A percentile compares a stretch with the other conserved stretches of the same genome.
phyloP scores from a whole-genome alignment of 37 sponge, comb jelly and placozoan genomes.

The Axinella damicornis region DNA sequence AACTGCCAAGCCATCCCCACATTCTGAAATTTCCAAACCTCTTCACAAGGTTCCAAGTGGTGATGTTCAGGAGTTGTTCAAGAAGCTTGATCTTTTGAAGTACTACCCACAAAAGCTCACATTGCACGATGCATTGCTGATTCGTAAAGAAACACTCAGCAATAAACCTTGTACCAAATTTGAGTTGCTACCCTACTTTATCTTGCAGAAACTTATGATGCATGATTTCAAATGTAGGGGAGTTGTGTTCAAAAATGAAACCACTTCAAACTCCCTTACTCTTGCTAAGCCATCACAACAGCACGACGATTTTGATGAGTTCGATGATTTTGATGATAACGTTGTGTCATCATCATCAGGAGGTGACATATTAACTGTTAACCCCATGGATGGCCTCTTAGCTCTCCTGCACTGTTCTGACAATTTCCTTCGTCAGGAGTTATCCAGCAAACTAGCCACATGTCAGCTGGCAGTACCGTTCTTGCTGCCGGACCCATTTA shows the following conservation, averaged over 20 bases:
- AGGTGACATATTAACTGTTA: neutral
- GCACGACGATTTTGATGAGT: neutral
- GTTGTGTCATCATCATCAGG: neutral
- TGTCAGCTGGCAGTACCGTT: conserved; percentile 44
- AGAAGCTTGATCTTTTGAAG: too few species aligned
- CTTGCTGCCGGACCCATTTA: conserved; percentile 30
- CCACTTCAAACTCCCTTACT: too few species aligned
- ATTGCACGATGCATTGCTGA: too few species aligned
- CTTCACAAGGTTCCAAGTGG: too few species aligned
- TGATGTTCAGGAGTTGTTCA: too few species aligned
- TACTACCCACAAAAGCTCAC: too few species aligned
- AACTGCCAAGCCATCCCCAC: too few species aligned
- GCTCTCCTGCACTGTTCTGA: conserved; percentile 38
- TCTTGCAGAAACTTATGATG: conserved; percentile 34
- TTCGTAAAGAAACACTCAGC: too few species aligned
- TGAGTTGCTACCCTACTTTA: neutral
- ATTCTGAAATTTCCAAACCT: too few species aligned
- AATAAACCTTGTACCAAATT: too few species aligned
- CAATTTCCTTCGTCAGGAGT: conserved; percentile 40
- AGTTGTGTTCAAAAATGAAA: neutral
- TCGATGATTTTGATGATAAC: neutral
- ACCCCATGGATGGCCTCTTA: conserved; percentile 44
- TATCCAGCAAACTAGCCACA: conserved; percentile 8
- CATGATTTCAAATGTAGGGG: neutral
- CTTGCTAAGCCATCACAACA: too few species aligned